Evolutionary conservation across 2,888 invertebrate genomes (phyloP), one percentile per base, ranked within the genome.

Genomic region (Harmothoe impar): DNA sequence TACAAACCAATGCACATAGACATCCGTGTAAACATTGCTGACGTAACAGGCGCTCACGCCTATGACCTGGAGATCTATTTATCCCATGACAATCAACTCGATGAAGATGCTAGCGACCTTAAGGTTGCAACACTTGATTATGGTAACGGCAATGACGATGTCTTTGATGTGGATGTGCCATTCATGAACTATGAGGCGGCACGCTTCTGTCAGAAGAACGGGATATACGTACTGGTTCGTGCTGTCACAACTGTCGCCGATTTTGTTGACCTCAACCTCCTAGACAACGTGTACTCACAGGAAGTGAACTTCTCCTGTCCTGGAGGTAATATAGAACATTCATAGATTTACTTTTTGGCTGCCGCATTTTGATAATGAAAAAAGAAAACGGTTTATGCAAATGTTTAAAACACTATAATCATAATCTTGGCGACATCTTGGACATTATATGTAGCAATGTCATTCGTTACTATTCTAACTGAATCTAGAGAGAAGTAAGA

Each of bases 321-420:
- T 31, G 54, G 86, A 29, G 86, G 86, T 86, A 51, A 85, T 43
- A 15, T 68, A n/a, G n/a, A n/a, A n/a, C n/a, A n/a, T n/a, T n/a
- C n/a, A n/a, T n/a, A n/a, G n/a, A n/a, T n/a, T n/a, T n/a, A n/a
- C n/a, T n/a, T n/a, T n/a, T n/a, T n/a, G n/a, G n/a, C n/a, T n/a
- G n/a, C n/a, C n/a, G n/a, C n/a, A n/a, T n/a, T n/a, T n/a, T n/a
- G n/a, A n/a, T n/a, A n/a, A n/a, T n/a, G n/a, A n/a, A n/a, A n/a
- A n/a, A n/a, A n/a, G n/a, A n/a, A n/a, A n/a, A n/a, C n/a, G n/a
- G n/a, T n/a, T n/a, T n/a, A n/a, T n/a, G n/a, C n/a, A n/a, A n/a
- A n/a, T n/a, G n/a, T n/a, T n/a, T n/a, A n/a, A n/a, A n/a, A n/a
- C n/a, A n/a, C n/a, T n/a, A n/a, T n/a, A n/a, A n/a, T n/a, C n/a